These are phyloP conservation scores for Dryobota labecula DNA, from an alignment of 2,888 invertebrate genomes.

Conservation along the genomic window DNA sequence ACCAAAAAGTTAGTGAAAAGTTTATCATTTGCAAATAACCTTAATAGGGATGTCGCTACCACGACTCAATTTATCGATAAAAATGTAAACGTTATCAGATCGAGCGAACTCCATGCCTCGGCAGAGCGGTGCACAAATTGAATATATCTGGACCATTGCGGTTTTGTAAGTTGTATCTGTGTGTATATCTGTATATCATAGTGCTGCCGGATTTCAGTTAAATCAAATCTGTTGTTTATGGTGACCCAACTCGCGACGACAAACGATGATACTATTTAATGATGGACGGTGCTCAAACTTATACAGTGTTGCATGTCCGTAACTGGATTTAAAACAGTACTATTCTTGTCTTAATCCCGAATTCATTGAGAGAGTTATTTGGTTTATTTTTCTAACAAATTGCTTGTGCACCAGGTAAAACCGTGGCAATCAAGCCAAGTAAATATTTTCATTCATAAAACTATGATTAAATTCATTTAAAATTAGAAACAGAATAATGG, in stretches of 20 bases:
- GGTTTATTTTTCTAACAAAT: background rate
- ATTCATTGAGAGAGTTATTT: no score
- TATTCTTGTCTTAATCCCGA: background rate
- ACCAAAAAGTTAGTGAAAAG: background rate
- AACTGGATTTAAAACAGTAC: background rate
- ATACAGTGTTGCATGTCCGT: background rate
- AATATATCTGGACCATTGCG: constrained; percentile 64
- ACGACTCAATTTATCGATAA: constrained; percentile 53
- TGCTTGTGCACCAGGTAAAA: background rate
- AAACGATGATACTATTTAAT: background rate
- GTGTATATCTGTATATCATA: constrained; percentile 10
- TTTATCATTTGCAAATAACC: background rate
- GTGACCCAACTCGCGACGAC: constrained; percentile 29
- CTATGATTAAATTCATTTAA: background rate
- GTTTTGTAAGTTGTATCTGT: constrained; percentile 56
- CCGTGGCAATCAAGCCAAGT: background rate
- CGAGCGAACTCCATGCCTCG: constrained; percentile 54
- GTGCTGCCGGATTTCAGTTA: constrained; percentile 25
- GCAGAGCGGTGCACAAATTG: constrained; percentile 53
- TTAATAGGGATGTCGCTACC: constrained; percentile 42
- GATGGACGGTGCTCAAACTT: background rate
- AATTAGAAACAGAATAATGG: background rate
- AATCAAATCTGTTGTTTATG: constrained; percentile 43
- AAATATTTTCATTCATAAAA: background rate
- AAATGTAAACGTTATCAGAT: constrained; percentile 61